Conservation (phyloP, 2,888 invertebrate genomes). For the Tuberolachnus salignus region DNA sequence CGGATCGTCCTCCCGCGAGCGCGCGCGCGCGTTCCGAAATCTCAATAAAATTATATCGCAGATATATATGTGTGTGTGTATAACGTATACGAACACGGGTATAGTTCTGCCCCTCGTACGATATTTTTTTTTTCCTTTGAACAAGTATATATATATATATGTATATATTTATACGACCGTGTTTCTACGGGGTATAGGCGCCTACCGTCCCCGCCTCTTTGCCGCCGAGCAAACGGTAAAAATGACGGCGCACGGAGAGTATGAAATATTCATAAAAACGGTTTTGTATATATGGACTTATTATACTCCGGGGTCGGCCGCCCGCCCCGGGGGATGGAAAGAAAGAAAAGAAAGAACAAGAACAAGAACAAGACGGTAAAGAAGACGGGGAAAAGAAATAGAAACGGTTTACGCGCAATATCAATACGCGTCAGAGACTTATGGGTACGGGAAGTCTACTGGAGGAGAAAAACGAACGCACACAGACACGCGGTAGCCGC, state of each 20-base stretch:
- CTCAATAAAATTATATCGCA: constrained; percentile 45
- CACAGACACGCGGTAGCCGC: background rate
- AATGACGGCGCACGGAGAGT: background rate
- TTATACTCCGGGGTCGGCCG: constrained; percentile 45
- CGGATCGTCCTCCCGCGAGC: background rate
- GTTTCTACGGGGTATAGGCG: background rate
- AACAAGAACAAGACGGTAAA: background rate
- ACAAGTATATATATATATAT: background rate
- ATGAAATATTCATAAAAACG: constrained; percentile 55
- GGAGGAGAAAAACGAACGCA: background rate
- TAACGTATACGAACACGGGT: background rate
- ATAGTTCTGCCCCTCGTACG: background rate
- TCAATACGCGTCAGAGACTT: constrained; percentile 25
- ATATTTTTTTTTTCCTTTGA: constrained; percentile 36
- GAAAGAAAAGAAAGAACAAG: background rate
- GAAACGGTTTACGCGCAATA: constrained; percentile 5
- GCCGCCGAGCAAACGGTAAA: background rate
- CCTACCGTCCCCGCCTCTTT: background rate
- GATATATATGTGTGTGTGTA: background rate
- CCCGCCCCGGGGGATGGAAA: constrained; percentile 14
- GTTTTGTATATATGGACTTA: constrained; percentile 47
- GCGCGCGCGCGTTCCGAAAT: constrained; percentile 4
- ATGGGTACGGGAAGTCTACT: constrained; percentile 2
- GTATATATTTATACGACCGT: background rate
- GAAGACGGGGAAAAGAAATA: too few relatives aligned